Conservation (phyloP, 2,888 invertebrate genomes). For the Scelioninae gen. 2 region DNA sequence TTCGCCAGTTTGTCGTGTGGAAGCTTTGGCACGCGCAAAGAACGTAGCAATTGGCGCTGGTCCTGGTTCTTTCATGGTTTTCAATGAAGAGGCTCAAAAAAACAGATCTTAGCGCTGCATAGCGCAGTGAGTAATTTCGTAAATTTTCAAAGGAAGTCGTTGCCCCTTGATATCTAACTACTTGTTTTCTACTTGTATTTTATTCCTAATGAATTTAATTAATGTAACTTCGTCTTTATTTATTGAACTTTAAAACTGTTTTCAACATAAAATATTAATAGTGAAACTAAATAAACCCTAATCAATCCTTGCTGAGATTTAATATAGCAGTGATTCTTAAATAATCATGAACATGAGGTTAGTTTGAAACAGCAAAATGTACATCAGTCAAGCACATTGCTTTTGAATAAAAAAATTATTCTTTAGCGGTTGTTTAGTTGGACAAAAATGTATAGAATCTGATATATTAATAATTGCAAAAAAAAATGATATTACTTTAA, state of each 20-base stretch:
- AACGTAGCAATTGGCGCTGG: constrained; percentile 69
- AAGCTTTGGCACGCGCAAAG: constrained; percentile 70
- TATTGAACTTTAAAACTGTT: constrained; percentile 31
- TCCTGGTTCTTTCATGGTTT: constrained; percentile 69
- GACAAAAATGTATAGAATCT: no score
- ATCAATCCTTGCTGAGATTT: constrained; percentile 16
- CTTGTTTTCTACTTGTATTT: constrained; percentile 32
- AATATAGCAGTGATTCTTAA: constrained; percentile 12
- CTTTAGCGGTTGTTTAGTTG: no score
- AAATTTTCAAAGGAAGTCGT: constrained; percentile 50
- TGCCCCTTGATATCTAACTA: constrained; percentile 54
- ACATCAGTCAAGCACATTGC: neutral
- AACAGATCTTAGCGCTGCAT: constrained; percentile 68
- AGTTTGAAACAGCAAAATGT: neutral
- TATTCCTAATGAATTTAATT: constrained; percentile 42
- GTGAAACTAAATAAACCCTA: constrained; percentile 12
- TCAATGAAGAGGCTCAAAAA: constrained; percentile 68
- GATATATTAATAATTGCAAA: no score
- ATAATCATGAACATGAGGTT: constrained; percentile 5
- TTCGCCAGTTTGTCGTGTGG: constrained; percentile 72
- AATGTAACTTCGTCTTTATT: constrained; percentile 38
- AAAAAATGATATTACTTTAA: no score
- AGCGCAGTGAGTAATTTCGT: constrained; percentile 71
- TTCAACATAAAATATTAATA: constrained; percentile 26
- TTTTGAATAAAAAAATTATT: no score